Conservation (phyloP, 2,113 vertebrate genomes). For the Xenus cinereus region DNA sequence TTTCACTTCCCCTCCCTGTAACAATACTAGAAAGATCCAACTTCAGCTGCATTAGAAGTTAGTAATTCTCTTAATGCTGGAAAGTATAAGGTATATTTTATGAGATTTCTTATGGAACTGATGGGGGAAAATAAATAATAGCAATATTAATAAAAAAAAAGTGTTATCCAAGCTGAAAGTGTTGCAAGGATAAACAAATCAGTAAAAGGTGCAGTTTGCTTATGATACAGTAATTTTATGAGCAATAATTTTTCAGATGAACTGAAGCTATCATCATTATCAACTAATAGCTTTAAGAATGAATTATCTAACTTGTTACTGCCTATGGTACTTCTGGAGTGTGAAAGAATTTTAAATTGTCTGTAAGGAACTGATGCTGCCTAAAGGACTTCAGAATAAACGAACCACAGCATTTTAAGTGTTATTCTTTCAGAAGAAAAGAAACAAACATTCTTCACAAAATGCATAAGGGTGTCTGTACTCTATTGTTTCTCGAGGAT, state of each 20-base stretch:
- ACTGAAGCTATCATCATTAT: conserved; percentile 55
- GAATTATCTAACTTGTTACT: conserved; percentile 50
- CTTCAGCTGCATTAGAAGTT: conserved; percentile 7
- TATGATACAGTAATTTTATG: conserved; percentile 60
- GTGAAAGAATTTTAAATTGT: conserved; percentile 56
- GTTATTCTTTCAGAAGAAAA: background rate
- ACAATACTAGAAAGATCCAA: background rate
- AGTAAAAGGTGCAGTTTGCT: conserved; percentile 35
- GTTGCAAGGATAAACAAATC: conserved; percentile 45
- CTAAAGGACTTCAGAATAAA: conserved; percentile 47
- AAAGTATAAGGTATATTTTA: conserved; percentile 8
- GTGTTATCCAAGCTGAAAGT: background rate
- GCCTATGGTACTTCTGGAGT: conserved; percentile 39
- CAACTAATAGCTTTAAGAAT: conserved; percentile 58
- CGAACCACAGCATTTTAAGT: conserved; percentile 14
- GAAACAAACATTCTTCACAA: conserved; percentile 32
- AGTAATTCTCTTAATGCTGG: conserved; percentile 4
- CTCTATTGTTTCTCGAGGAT: background rate
- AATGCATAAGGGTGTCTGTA: background rate
- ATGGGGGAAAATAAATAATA: conserved; percentile 22
- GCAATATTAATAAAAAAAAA: conserved; percentile 16
- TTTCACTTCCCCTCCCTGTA: background rate
- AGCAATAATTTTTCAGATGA: conserved; percentile 59
- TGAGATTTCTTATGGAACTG: conserved; percentile 21
- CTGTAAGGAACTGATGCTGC: conserved; percentile 5